A percentile compares a stretch with the other conserved stretches of the same genome.
phyloP scores from a whole-genome alignment of 2,888 invertebrate genomes.

The Platerodrilus igneus region DNA sequence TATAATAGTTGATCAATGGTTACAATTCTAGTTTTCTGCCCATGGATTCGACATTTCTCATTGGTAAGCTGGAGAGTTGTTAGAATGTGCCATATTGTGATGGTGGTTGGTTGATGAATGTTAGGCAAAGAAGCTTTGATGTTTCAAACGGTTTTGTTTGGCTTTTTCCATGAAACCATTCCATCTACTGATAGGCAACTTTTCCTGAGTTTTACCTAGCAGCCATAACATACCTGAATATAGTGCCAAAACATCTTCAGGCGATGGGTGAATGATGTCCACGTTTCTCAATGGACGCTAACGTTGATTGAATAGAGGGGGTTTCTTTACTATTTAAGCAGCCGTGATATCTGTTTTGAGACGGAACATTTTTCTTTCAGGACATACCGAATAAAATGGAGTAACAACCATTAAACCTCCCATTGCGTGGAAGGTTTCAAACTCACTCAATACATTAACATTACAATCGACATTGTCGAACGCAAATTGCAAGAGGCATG shows the following conservation, averaged over 20 bases:
- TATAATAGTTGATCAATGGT: constrained; percentile 23
- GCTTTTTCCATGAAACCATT: constrained; percentile 6
- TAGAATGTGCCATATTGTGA: constrained; percentile 3
- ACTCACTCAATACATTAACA: too few relatives aligned
- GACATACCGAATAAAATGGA: neutral
- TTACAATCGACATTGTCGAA: constrained; percentile 28
- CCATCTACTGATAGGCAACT: too few relatives aligned
- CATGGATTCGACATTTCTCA: neutral
- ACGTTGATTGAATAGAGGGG: too few relatives aligned
- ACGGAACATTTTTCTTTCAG: neutral
- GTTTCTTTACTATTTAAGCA: too few relatives aligned
- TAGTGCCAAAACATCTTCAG: too few relatives aligned
- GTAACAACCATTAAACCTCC: constrained; percentile 24
- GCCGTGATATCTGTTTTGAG: too few relatives aligned
- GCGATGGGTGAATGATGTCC: too few relatives aligned
- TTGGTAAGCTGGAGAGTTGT: neutral
- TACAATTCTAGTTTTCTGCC: constrained; percentile 1
- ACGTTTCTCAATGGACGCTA: too few relatives aligned
- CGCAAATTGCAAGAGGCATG: constrained; percentile 20
- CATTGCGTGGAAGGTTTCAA: constrained; percentile 27
- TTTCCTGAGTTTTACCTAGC: too few relatives aligned
- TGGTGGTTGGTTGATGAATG: constrained; percentile 3
- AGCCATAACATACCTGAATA: too few relatives aligned
- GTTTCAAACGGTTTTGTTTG: neutral
- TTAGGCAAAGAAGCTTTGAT: neutral